Evolutionary conservation across 2,113 vertebrate species (phyloP), one percentile per base, ranked within the genome.

Genomic region (Menidia beryllina): DNA sequence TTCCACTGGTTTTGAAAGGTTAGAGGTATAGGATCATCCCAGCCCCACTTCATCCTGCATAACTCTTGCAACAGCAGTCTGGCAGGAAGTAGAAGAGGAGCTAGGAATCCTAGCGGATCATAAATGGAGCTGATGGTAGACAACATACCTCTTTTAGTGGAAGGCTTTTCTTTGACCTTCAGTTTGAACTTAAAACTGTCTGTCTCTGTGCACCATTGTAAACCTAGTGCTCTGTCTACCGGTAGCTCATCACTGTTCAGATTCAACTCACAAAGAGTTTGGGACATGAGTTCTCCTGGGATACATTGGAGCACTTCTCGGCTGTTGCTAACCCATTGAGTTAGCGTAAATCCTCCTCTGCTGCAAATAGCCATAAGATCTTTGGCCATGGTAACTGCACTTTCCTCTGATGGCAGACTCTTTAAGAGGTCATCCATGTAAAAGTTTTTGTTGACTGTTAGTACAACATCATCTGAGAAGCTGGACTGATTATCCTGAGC

Each of bases 61-160:
- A 34, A 10, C 1, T 55, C 26, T 56, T 69, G 69, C 15, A 77
- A 45, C 17, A 82, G 4, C 14, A 75, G 38, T n/a, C 79, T 83
- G 4, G 70, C 65, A 4, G 60, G 23, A 3, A 71, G 45, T 13
- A 56, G 20, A 3, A 82, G 1, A 19, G 64, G 69, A 26, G 72
- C 72, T 0, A 61, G 7, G 17, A 75, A 68, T 53, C 69, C 75
- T 23, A 72, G 23, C 1, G 48, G 52, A 26, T 59, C 55, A 14
- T 78, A 72, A 17, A 78, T 4, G 6, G 60, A 72, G 17, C 47
- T 67, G 26, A 60, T 45, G 0, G 41, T n/a, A 0, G 62, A 72
- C 2, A 66, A 2, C n/a, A 65, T 47, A n/a, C 39, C 49, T 2
- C 48, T 0, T 39, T 54, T 68, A 3, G 56, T 79, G 7, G 6